These are phyloP conservation scores for Casuarius casuarius DNA, from an alignment of 2,113 vertebrate genomes.

Conservation along the genomic window DNA sequence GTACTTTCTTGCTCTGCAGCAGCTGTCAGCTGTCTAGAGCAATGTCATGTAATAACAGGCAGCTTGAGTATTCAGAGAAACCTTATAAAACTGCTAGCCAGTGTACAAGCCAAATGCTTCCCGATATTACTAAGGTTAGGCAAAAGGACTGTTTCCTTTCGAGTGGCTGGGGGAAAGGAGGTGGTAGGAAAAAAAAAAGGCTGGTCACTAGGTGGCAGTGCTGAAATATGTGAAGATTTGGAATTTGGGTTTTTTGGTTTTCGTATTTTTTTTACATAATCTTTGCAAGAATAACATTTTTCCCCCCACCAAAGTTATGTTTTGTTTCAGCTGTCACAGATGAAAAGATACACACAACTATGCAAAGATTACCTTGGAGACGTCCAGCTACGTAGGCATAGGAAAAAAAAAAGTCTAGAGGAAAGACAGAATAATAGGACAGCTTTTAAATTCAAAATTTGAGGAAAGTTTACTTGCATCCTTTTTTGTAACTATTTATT, in stretches of 20 bases:
- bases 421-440: not conserved
- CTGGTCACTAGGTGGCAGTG: constrained; percentile 45
- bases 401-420: not conserved
- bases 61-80: not conserved
- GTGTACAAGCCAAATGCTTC: not conserved
- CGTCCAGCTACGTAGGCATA: not conserved
- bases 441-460: not conserved
- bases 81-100: not conserved
- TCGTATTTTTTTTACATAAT: not conserved
- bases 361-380: not conserved
- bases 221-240: not conserved
- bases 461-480: not conserved
- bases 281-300: not conserved
- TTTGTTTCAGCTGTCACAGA: not conserved
- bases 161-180: no score
- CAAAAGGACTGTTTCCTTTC: not conserved
- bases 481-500: not conserved
- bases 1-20: not conserved
- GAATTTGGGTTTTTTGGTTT: not conserved
- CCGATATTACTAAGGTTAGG: accelerated
- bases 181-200: not conserved
- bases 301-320: accelerated
- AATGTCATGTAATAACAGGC: not conserved
- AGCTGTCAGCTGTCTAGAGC: not conserved
- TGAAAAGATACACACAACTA: not conserved